Evolutionary conservation across 2,113 vertebrate genomes (phyloP).

Genomic region (Tympanuchus pallidicinctus): DNA sequence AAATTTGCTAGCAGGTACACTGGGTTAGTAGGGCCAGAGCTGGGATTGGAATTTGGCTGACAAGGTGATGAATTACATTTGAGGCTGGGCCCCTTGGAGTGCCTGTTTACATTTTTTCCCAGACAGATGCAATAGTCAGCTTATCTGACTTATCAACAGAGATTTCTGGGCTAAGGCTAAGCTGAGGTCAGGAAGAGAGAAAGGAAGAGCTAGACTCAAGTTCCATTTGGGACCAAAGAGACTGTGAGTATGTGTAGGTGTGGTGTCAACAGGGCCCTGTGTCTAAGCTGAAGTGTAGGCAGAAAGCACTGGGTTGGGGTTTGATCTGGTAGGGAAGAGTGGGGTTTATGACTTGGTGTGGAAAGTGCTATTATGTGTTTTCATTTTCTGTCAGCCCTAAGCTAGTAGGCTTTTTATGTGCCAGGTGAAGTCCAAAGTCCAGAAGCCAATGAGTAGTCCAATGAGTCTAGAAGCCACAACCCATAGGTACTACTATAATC

Average conservation of each 20-base stretch:
- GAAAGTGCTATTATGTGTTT: not conserved
- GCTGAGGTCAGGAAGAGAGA: not conserved
- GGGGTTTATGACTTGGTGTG: not conserved
- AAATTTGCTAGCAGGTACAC: not conserved
- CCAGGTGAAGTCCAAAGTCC: not conserved
- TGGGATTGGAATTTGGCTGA: not conserved
- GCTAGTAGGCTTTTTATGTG: not conserved
- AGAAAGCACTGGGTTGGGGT: not conserved
- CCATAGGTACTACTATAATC: not conserved
- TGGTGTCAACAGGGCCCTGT: not conserved
- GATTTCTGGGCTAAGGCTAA: not conserved
- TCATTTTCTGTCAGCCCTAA: not conserved
- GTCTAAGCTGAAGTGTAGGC: not conserved
- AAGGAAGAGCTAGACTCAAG: not conserved
- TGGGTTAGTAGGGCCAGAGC: not conserved
- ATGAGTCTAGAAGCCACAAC: not conserved
- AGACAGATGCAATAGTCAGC: not conserved
- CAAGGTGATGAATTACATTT: not conserved
- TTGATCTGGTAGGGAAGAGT: not conserved
- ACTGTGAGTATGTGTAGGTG: not conserved
- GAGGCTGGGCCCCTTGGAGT: too few species aligned
- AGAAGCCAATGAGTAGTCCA: not conserved
- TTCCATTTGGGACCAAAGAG: not conserved
- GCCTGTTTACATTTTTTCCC: not conserved
- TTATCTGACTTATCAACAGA: not conserved